Evolutionary conservation across 2,113 vertebrate species (phyloP).

Genomic region (Alethe diademata): DNA sequence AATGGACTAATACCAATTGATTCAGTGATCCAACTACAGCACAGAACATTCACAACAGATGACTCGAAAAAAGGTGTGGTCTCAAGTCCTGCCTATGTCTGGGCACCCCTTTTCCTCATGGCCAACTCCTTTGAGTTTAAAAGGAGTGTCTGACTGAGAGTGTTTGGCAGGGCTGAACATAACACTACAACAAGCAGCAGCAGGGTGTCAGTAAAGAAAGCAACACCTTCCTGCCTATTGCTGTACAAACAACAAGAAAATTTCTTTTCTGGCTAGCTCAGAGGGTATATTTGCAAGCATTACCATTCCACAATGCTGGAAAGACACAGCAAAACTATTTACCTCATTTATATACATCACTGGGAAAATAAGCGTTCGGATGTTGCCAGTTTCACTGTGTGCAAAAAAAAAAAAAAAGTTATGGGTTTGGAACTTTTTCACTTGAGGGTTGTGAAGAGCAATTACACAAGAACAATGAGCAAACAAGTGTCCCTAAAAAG

Average conservation of each 20-base stretch:
- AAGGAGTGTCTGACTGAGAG: background rate
- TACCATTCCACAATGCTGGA: background rate
- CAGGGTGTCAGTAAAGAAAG: background rate
- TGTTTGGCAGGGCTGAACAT: background rate
- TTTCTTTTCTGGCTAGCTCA: background rate
- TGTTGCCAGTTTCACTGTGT: conserved; percentile 82
- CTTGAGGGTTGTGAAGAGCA: background rate
- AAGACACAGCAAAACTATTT: background rate
- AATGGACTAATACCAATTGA: background rate
- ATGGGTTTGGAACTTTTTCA: background rate
- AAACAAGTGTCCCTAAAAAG: background rate
- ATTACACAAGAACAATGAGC: background rate
- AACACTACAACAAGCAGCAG: background rate
- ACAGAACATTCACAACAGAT: background rate
- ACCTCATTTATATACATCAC: conserved; percentile 95
- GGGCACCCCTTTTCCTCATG: background rate
- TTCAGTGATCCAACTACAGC: background rate
- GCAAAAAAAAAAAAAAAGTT: background rate
- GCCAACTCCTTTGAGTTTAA: background rate
- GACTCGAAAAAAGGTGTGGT: background rate
- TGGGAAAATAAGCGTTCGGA: conserved; percentile 84
- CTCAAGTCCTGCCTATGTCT: background rate
- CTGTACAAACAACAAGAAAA: background rate
- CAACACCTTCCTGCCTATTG: background rate
- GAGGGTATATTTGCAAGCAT: background rate